Base-by-base conservation (phyloP, 2,113 vertebrate genomes). In the Xiphophorus hellerii region DNA sequence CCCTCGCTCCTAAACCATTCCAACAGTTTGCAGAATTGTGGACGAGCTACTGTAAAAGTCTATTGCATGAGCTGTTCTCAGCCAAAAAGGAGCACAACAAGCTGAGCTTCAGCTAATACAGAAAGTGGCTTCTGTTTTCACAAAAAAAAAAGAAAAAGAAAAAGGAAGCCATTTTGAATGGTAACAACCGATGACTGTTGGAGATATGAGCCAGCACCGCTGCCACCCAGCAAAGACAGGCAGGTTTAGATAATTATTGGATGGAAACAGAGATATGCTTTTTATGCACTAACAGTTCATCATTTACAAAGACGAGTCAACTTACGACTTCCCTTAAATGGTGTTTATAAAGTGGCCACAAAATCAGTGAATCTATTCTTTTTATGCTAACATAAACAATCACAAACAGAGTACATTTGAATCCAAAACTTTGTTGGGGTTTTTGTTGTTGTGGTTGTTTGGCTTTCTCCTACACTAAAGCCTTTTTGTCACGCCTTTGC, bases 91-190 rank as follows among this genome's bases (percentile, higher is more conserved):
- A 65, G 60, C 37, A 29, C 3, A 4, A 71, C 82, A 82, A 44
- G 78, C 80, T 85, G 87, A 64, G 86, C 73, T 67, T 61, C n/a
- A 44, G 74, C 54, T 30, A 71, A 58, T 60, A 77, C n/a, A 28
- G 22, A 44, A 66, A 35, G n/a, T 29, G 28, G 48, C 35, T 66
- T 71, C 37, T 54, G 3, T 69, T 72, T 74, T 4, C n/a, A 17
- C 27, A 63, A 17, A 37, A 62, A 67, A 71, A n/a, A 51, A 35
- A 35, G 69, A 66, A 28, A 28, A 71, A 22, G 3, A 35, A 35
- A 35, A 35, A 1, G 33, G 33, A 35, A 35, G 33, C 33, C 33
- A 35, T 35, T 35, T 35, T 35, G 33, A 35, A 35, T 35, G 8
- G 33, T 35, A 9, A 1, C 33, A 35, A 35, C 33, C 8, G 8